Percentiles rank a stretch among this genome's conserved stretches.
phyloP scores from a whole-genome alignment of 1,140 invertebrate genomes.

The Trachelipus rathkii region DNA sequence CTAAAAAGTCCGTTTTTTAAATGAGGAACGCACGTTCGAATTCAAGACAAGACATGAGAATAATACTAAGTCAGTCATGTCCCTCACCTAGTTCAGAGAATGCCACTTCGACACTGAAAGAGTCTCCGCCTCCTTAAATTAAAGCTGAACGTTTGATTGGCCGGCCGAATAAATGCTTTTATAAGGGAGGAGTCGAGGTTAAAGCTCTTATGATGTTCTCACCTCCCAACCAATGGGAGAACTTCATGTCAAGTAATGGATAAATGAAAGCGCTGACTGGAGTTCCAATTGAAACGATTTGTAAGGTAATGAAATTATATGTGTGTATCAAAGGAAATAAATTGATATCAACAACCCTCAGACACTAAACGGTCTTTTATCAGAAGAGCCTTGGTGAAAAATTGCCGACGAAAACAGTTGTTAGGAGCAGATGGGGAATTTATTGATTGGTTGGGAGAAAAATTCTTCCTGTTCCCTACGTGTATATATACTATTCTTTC shows the following conservation, averaged over 20 bases:
- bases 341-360: slow-evolving; percentile 46
- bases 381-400: slow-evolving; percentile 42
- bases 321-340: slow-evolving; percentile 47
- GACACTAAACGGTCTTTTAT: slow-evolving; percentile 45
- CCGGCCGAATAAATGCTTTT: not conserved
- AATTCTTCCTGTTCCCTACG: not conserved
- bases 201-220: slow-evolving; percentile 3
- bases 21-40: not conserved
- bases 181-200: slow-evolving; percentile 8
- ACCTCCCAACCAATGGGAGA: not conserved
- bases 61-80: slow-evolving; percentile 3
- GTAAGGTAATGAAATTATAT: slow-evolving; percentile 47
- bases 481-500: not conserved
- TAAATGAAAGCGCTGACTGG: slow-evolving; percentile 45
- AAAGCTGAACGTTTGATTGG: not conserved
- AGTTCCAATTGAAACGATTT: slow-evolving; percentile 46
- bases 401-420: slow-evolving; percentile 44
- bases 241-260: slow-evolving; percentile 37
- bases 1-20: no score
- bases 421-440: slow-evolving; percentile 34
- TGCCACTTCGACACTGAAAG: not conserved
- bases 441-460: slow-evolving; percentile 8
- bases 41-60: slow-evolving; percentile 2
- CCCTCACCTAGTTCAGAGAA: slow-evolving; percentile 1
- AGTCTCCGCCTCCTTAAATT: not conserved